Percentiles rank a stretch among this genome's conserved stretches.
These are phyloP conservation scores for Dryobota labecula DNA, from an alignment of 2,888 invertebrate species.

Conservation along the genomic window DNA sequence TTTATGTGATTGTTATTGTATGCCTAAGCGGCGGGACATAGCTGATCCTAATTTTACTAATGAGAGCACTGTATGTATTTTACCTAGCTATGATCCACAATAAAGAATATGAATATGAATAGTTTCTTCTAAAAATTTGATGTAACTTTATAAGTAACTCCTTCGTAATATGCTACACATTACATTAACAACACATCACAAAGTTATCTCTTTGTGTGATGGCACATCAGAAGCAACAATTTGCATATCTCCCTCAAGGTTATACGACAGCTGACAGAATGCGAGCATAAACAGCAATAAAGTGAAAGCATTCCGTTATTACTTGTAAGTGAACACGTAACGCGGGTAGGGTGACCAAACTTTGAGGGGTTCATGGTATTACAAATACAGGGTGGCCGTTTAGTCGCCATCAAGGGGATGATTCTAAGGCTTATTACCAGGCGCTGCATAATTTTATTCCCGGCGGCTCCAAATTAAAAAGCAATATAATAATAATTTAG, in stretches of 20 bases:
- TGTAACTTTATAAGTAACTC: neutral
- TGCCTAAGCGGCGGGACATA: no score
- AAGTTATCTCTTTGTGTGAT: constrained; percentile 10
- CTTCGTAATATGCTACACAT: neutral
- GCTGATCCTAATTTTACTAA: no score
- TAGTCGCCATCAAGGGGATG: no score
- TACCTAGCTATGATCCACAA: no score
- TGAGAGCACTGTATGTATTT: no score
- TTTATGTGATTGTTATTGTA: no score
- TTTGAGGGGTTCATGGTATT: neutral
- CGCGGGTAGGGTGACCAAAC: constrained; percentile 26
- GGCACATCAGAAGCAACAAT: constrained; percentile 32
- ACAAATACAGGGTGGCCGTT: neutral
- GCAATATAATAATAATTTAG: no score
- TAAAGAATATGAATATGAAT: no score
- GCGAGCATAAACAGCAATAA: constrained; percentile 44
- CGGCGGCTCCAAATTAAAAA: no score
- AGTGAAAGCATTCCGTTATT: constrained; percentile 62
- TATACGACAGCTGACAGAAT: constrained; percentile 13
- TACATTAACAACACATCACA: neutral
- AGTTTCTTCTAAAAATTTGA: neutral
- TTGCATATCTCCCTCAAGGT: constrained; percentile 29
- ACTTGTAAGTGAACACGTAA: constrained; percentile 64
- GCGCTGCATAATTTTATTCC: no score
- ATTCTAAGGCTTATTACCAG: no score